A percentile compares a stretch with the other conserved stretches of the same genome.
phyloP scores from a whole-genome alignment of 2,888 invertebrate species.

The Leptinotarsa tumamoca region DNA sequence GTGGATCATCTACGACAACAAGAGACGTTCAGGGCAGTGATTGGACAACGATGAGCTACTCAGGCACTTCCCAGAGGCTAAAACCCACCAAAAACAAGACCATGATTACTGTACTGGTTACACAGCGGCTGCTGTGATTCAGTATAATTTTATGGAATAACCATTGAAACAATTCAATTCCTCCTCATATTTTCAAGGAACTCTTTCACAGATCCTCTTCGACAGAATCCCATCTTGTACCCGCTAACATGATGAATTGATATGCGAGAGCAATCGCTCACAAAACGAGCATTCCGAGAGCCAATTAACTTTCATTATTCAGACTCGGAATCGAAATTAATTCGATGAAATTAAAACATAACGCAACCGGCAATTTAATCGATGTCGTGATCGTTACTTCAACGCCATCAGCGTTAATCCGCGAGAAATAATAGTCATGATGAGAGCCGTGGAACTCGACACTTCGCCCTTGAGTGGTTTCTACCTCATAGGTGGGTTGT shows the following conservation, averaged over 20 bases:
- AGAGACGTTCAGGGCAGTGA: no score
- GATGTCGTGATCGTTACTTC: constrained; percentile 36
- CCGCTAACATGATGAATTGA: neutral
- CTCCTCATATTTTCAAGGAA: neutral
- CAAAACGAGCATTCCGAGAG: constrained; percentile 7
- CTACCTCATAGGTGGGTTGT: constrained; percentile 4
- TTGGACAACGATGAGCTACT: no score
- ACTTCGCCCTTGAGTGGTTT: constrained; percentile 27
- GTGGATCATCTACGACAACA: no score
- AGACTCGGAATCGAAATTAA: constrained; percentile 25
- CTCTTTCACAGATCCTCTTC: neutral
- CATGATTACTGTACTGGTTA: no score
- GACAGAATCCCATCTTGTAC: neutral
- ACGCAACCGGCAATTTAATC: constrained; percentile 29
- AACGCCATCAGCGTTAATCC: constrained; percentile 33
- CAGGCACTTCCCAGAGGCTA: no score
- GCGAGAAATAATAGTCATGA: constrained; percentile 33
- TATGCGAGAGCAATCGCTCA: constrained; percentile 1
- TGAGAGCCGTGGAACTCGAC: constrained; percentile 32
- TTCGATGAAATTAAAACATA: constrained; percentile 29
- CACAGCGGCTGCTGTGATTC: no score
- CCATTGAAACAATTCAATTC: no score
- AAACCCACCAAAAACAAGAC: no score
- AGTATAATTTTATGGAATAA: no score
- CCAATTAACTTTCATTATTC: constrained; percentile 31